Base-by-base conservation (phyloP, 1,140 invertebrate species). In the Heliconius melpomene region DNA sequence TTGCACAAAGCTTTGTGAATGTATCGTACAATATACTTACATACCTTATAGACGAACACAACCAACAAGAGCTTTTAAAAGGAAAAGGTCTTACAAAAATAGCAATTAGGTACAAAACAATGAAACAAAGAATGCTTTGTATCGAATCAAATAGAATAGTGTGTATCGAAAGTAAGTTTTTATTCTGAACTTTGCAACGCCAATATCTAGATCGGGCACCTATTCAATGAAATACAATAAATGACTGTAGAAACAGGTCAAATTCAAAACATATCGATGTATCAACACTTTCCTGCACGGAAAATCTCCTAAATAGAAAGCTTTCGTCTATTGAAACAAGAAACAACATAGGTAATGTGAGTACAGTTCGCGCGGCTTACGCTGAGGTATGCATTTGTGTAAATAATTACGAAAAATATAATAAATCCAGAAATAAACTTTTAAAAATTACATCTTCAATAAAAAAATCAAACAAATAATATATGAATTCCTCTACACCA, bases 251-350 rank as follows among this genome's bases (percentile, higher is more conserved):
- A 66, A 66, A 66, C 60, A 29, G 60, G 26, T 66, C 60, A 20
- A 60, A 60, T n/a, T 60, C n/a, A n/a, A 60, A 20, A 60, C 54
- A n/a, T 23, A 60, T 60, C 20, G 26, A 26, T 66, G 29, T 66
- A 66, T 66, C 60, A 13, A 66, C 26, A 29, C 60, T 11, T 29
- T 26, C 23, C 23, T 23, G n/a, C 23, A 13, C 13, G 26, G 23
- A n/a, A n/a, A n/a, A n/a, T n/a, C n/a, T n/a, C 60, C 26, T 60
- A 60, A 60, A 66, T 66, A 66, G 26, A 66, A 66, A 66, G 23
- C 20, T 60, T 23, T 60, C 9, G 7, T 60, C n/a, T 60, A 60
- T 23, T 60, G 8, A 60, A 60, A 57, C n/a, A 57, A 23, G 7
- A n/a, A 23, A 23, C n/a, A 20, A n/a, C n/a, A 52, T 20, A 36